Conservation (phyloP, 2,888 invertebrate species). For the Caenorhabditis imperialis region DNA sequence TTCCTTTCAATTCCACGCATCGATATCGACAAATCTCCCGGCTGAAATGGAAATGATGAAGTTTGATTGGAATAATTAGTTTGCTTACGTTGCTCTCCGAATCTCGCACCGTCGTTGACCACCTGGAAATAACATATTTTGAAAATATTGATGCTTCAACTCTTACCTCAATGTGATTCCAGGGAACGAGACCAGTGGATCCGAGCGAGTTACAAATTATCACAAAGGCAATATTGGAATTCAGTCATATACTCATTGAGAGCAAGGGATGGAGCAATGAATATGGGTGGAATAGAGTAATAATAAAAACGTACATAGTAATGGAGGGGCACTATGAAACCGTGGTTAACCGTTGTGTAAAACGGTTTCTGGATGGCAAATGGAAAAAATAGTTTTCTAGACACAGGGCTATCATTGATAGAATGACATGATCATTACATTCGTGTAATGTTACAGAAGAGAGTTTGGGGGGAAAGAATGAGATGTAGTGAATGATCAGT, state of each 20-base stretch:
- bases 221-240: too few species aligned
- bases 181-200: too few species aligned
- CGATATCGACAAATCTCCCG: constrained; percentile 97
- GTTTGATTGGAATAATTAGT: too few species aligned
- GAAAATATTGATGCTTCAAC: constrained; percentile 2
- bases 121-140: constrained; percentile 31
- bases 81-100: too few species aligned
- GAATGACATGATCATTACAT: constrained; percentile 20
- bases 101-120: too few species aligned
- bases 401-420: constrained; percentile 47
- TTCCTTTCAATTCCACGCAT: constrained; percentile 96
- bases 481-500: too few species aligned
- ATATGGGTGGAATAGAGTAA: too few species aligned
- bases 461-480: not conserved
- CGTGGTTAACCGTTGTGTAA: constrained; percentile 49
- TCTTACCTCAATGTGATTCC: constrained; percentile 80
- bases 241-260: too few species aligned
- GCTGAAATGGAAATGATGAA: constrained; percentile 83
- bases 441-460: constrained; percentile 9
- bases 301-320: constrained; percentile 1
- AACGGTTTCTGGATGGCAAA: constrained; percentile 39
- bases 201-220: too few species aligned
- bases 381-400: constrained; percentile 29
- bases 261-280: too few species aligned
- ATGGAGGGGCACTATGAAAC: constrained; percentile 14